A percentile compares a stretch with the other conserved stretches of the same genome.
These are phyloP conservation scores for Yponomeuta plumbellus DNA, from an alignment of 2,888 invertebrate species.

Conservation along the genomic window DNA sequence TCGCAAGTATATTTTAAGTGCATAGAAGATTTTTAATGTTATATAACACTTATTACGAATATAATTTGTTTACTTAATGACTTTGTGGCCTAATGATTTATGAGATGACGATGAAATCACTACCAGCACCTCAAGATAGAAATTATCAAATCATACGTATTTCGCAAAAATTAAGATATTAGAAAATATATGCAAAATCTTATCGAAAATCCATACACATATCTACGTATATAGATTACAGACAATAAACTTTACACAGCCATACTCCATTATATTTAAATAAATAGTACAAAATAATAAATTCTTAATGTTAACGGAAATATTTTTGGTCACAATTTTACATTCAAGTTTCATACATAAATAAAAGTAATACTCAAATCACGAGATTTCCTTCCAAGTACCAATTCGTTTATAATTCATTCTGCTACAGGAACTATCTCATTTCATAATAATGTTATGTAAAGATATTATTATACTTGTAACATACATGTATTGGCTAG, in stretches of 20 bases:
- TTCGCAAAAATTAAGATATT: slow-evolving; percentile 23
- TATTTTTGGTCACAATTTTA: slow-evolving; percentile 23
- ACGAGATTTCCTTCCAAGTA: slow-evolving; percentile 37
- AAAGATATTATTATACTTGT: slow-evolving; percentile 26
- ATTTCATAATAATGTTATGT: slow-evolving; percentile 19
- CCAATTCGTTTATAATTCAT: slow-evolving; percentile 27
- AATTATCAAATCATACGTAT: neutral
- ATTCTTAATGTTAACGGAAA: slow-evolving; percentile 30
- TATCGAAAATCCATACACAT: slow-evolving; percentile 28
- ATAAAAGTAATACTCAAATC: slow-evolving; percentile 44
- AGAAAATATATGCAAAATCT: slow-evolving; percentile 29
- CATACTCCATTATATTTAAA: slow-evolving; percentile 61
- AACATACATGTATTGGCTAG: slow-evolving; percentile 22
- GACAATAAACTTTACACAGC: slow-evolving; percentile 68
- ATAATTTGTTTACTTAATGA: slow-evolving; percentile 5
- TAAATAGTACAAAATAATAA: slow-evolving; percentile 24
- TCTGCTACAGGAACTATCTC: slow-evolving; percentile 43
- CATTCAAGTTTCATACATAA: slow-evolving; percentile 34
- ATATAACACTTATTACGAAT: neutral
- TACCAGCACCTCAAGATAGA: slow-evolving; percentile 56
- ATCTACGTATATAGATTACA: slow-evolving; percentile 56
- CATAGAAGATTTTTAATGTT: neutral
- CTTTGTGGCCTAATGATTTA: slow-evolving; percentile 11
- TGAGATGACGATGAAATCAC: slow-evolving; percentile 34
- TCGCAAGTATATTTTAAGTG: neutral